Evolutionary conservation across 2,113 vertebrate genomes (phyloP).

Genomic region (Lagopus muta): DNA sequence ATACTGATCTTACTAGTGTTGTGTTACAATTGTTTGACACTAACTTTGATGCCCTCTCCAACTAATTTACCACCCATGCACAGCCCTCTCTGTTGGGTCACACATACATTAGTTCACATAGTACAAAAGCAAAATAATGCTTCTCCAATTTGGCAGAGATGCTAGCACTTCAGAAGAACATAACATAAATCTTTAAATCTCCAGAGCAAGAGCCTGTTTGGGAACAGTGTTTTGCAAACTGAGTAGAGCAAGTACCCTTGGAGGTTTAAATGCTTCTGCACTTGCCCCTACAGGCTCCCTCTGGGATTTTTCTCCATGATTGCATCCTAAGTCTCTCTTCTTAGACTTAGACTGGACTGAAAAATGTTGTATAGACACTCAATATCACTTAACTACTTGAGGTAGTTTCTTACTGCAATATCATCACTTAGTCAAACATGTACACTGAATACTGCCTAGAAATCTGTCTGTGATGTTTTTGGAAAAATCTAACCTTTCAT

Average conservation of each 20-base stretch:
- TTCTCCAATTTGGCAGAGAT: not conserved
- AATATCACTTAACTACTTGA: not conserved
- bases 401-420: not conserved
- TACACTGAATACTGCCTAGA: not conserved
- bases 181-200: not conserved
- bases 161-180: not conserved
- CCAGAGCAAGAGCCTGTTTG: not conserved
- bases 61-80: too few species aligned
- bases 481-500: not conserved
- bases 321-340: not conserved
- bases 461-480: not conserved
- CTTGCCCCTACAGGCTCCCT: not conserved
- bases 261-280: constrained; percentile 6
- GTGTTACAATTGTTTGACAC: too few species aligned
- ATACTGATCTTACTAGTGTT: too few species aligned
- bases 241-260: not conserved
- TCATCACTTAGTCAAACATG: not conserved
- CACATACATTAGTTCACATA: too few species aligned
- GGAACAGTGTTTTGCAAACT: not conserved
- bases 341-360: not conserved
- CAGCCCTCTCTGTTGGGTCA: too few species aligned
- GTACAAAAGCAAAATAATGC: too few species aligned
- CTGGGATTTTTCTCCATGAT: not conserved
- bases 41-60: too few species aligned
- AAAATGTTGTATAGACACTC: not conserved